Evolutionary conservation across 2,888 invertebrate species (phyloP).

Genomic region (Cerceris ruficornis): DNA sequence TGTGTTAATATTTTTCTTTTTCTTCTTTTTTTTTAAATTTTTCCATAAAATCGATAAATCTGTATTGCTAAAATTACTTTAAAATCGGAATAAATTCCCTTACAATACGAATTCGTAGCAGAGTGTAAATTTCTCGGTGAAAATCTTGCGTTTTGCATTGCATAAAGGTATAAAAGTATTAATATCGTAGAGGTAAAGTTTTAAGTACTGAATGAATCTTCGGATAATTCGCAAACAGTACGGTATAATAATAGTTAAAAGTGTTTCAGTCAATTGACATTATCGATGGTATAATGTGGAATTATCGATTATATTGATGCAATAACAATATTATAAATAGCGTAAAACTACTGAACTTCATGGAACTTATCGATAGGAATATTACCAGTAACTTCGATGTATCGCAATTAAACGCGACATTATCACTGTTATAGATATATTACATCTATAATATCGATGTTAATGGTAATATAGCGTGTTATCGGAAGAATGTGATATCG

Average conservation of each 20-base stretch:
- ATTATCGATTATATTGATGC: background rate
- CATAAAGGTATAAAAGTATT: too few relatives aligned
- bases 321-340: background rate
- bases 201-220: too few relatives aligned
- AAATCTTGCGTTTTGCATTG: too few relatives aligned
- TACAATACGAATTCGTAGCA: too few relatives aligned
- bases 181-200: too few relatives aligned
- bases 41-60: slow-evolving; percentile 26
- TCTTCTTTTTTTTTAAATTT: slow-evolving; percentile 31
- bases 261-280: background rate
- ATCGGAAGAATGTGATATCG: background rate
- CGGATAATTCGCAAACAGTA: background rate
- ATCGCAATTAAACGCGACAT: background rate
- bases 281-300: background rate
- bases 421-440: background rate
- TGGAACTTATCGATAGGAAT: background rate
- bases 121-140: too few relatives aligned
- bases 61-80: slow-evolving; percentile 9
- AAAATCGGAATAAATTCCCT: background rate
- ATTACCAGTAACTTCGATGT: background rate
- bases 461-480: background rate
- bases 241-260: background rate
- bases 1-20: too few relatives aligned
- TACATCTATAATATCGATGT: background rate
- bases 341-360: background rate